A percentile compares a stretch with the other conserved stretches of the same genome.
Evolutionary conservation across 1,140 invertebrate genomes (phyloP).

Genomic region (Venturia canescens): DNA sequence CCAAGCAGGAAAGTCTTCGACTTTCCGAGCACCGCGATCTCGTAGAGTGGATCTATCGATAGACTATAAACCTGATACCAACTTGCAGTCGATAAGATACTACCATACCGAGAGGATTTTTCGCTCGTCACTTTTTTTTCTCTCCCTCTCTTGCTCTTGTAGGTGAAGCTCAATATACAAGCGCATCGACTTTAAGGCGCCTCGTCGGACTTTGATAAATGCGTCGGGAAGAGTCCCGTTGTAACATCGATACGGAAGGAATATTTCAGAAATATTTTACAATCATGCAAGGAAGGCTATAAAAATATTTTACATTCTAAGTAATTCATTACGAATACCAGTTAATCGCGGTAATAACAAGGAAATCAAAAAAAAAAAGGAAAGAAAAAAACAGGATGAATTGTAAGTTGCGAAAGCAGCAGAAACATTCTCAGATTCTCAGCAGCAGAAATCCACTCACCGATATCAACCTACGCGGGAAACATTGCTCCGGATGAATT

Average conservation of each 20-base stretch:
- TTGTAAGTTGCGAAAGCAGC: too few relatives aligned
- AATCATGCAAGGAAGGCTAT: too few relatives aligned
- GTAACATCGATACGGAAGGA: neutral
- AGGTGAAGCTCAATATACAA: neutral
- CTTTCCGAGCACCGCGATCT: neutral
- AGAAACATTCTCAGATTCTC: too few relatives aligned
- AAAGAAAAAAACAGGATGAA: neutral
- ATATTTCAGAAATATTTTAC: neutral
- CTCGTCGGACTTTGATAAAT: neutral
- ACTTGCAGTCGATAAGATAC: neutral
- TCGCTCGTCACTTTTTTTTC: neutral
- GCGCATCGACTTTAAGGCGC: neutral
- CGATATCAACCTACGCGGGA: too few relatives aligned
- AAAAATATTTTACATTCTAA: neutral
- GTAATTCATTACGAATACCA: neutral
- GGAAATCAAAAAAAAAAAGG: too few relatives aligned
- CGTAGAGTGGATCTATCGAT: neutral
- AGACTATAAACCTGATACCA: conserved; percentile 19
- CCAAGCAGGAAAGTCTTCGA: neutral
- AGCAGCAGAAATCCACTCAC: too few relatives aligned
- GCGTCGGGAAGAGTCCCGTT: neutral
- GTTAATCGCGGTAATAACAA: neutral
- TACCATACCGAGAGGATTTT: conserved; percentile 1
- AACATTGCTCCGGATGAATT: too few relatives aligned
- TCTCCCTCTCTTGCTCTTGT: neutral